A percentile compares a stretch with the other conserved stretches of the same genome.
Conservation (phyloP, 1,140 invertebrate genomes). For the Drosophila repletoides region DNA sequence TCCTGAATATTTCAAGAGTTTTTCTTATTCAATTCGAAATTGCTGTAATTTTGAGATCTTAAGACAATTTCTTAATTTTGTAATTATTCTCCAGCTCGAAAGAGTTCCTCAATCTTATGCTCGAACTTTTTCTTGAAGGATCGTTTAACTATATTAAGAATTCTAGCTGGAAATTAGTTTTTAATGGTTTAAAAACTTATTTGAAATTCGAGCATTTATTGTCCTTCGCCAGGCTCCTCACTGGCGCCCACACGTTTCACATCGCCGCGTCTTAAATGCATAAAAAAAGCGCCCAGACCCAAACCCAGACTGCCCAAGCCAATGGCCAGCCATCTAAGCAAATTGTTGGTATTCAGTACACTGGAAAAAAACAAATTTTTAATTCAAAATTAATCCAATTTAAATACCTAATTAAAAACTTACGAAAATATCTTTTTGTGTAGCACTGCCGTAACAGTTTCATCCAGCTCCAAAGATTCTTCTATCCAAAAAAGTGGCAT, state of each 20-base stretch:
- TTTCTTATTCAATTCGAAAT: too few species aligned
- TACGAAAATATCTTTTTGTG: conserved; percentile 83
- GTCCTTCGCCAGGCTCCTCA: too few species aligned
- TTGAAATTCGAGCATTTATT: too few species aligned
- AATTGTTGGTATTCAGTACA: conserved; percentile 34
- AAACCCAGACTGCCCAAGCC: conserved; percentile 37
- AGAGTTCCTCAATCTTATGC: too few species aligned
- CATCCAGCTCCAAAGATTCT: conserved; percentile 85
- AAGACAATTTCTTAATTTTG: too few species aligned
- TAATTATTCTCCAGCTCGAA: too few species aligned
- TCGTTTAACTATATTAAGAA: neutral
- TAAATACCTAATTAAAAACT: neutral
- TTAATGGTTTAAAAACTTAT: neutral
- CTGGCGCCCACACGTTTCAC: conserved; percentile 23
- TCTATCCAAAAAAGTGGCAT: conserved; percentile 90
- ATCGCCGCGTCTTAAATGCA: conserved; percentile 27
- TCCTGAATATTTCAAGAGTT: too few species aligned
- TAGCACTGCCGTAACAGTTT: conserved; percentile 83
- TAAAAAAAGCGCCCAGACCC: conserved; percentile 16
- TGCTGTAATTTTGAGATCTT: too few species aligned
- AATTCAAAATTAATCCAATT: too few species aligned
- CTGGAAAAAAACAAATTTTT: too few species aligned
- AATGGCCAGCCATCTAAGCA: conserved; percentile 43
- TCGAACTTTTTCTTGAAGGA: neutral
- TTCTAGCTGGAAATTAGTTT: too few species aligned